Percentiles rank a stretch among this genome's conserved stretches.
Evolutionary conservation across 2,797 vertebrate species (phyloP).

Genomic region (Diceros bicornis): DNA sequence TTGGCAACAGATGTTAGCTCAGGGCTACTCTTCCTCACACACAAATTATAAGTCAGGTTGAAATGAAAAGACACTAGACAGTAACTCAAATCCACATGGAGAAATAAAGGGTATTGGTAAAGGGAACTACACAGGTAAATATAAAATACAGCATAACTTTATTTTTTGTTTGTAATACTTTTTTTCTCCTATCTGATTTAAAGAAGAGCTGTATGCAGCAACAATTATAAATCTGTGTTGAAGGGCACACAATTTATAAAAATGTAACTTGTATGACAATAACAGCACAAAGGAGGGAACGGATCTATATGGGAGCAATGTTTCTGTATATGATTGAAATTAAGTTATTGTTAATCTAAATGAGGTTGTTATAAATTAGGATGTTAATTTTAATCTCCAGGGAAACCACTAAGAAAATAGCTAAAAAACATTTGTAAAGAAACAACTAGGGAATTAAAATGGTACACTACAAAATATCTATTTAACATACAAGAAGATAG

Average conservation of each 20-base stretch:
- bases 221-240: neutral
- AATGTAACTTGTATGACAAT: neutral
- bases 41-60: neutral
- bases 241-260: neutral
- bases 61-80: neutral
- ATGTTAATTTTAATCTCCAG: neutral
- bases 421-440: neutral
- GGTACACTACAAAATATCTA: neutral
- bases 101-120: neutral
- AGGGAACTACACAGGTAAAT: neutral
- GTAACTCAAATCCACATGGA: neutral
- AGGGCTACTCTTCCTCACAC: too few species aligned
- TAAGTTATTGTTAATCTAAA: neutral
- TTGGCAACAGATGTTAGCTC: too few species aligned
- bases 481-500: neutral
- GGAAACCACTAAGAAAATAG: neutral
- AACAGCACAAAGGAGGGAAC: neutral
- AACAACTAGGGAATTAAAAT: neutral
- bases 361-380: neutral
- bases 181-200: neutral
- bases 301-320: neutral
- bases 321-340: neutral
- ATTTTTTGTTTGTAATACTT: neutral
- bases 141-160: neutral
- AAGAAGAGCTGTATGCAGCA: neutral